These are phyloP conservation scores for Thera britannica DNA, from an alignment of 2,888 invertebrate genomes.

Conservation along the genomic window DNA sequence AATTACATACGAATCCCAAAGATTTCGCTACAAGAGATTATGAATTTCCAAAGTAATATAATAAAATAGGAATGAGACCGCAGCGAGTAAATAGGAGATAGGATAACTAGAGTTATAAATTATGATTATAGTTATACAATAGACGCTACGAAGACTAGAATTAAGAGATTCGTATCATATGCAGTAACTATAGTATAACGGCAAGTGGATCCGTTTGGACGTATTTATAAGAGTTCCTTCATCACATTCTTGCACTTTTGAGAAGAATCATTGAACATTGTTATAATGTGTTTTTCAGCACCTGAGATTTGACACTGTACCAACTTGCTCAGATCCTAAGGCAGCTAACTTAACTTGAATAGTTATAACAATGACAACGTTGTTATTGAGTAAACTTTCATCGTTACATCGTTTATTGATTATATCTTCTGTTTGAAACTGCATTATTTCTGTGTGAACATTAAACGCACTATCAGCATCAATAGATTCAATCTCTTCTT, in stretches of 20 bases:
- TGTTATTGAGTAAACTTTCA: not conserved
- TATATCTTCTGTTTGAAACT: not conserved
- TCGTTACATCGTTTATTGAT: not conserved
- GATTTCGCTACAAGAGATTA: slow-evolving; percentile 10
- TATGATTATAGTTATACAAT: slow-evolving; percentile 53
- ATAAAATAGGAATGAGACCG: slow-evolving; percentile 22
- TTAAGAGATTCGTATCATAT: slow-evolving; percentile 45
- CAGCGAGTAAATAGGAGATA: slow-evolving; percentile 46
- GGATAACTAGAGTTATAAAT: slow-evolving; percentile 60
- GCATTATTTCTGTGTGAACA: not conserved
- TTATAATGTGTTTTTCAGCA: slow-evolving; percentile 1
- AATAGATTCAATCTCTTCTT: slow-evolving; percentile 14
- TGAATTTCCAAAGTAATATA: slow-evolving; percentile 7
- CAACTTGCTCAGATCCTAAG: not conserved
- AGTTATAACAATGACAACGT: not conserved
- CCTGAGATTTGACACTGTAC: not conserved
- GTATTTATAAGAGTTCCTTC: slow-evolving; percentile 39
- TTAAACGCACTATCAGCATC: not conserved
- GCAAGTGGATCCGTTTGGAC: slow-evolving; percentile 44
- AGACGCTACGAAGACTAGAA: slow-evolving; percentile 71
- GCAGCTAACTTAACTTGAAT: no score
- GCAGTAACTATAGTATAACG: slow-evolving; percentile 41
- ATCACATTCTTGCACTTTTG: slow-evolving; percentile 19
- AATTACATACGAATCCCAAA: not conserved
- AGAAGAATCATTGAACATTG: slow-evolving; percentile 16